phyloP scores from a whole-genome alignment of 2,113 vertebrate genomes.

The Epinephelus moara region DNA sequence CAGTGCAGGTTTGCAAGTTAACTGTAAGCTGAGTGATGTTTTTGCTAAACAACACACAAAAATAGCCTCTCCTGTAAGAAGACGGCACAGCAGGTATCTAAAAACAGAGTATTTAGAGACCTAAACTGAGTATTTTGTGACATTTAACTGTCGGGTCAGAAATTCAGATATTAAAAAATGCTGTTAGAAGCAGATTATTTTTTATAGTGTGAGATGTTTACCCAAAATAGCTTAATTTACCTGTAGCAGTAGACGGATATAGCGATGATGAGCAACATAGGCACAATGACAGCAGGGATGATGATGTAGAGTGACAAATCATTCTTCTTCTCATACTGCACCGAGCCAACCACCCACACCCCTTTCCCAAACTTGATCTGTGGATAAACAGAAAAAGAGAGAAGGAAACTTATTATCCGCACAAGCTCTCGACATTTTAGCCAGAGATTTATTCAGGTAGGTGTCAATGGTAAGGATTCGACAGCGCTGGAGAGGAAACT shows the following conservation, averaged over 20 bases:
- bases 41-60: not conserved
- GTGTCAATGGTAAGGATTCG: conserved; percentile 7
- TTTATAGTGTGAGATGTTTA: not conserved
- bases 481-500: not conserved
- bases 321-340: conserved; percentile 90
- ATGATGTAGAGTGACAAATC: conserved; percentile 92
- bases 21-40: not conserved
- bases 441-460: conserved; percentile 17
- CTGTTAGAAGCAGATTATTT: not conserved
- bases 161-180: not conserved
- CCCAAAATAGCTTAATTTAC: conserved; percentile 72
- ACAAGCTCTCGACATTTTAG: conserved; percentile 15
- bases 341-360: conserved; percentile 92
- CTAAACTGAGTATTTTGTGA: not conserved
- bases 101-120: not conserved
- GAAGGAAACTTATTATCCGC: conserved; percentile 28
- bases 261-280: conserved; percentile 91
- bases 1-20: not conserved
- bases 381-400: conserved; percentile 36
- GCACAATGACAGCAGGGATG: conserved; percentile 93
- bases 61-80: not conserved
- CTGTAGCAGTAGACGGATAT: conserved; percentile 96
- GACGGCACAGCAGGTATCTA: not conserved
- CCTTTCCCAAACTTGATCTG: conserved; percentile 95
- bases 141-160: not conserved